These are phyloP conservation scores for Desmophyllum pertusum DNA, from an alignment of 92 coral and sea anemone species.

Conservation along the genomic window DNA sequence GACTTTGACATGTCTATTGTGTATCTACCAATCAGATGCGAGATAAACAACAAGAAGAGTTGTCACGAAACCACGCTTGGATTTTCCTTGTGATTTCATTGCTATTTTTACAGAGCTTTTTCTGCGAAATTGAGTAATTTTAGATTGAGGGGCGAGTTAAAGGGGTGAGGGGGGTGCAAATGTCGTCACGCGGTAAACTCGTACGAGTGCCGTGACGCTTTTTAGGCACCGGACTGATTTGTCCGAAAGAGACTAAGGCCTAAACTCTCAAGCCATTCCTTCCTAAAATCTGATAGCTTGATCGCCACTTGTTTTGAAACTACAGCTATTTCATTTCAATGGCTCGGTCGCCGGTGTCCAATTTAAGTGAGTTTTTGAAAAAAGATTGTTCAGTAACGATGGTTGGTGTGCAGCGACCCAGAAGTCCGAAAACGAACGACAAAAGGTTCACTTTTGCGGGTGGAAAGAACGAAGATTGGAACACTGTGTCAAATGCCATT, in stretches of 20 bases:
- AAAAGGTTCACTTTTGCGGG: constrained; percentile 69
- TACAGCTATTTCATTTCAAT: constrained; percentile 7
- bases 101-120: too few species aligned
- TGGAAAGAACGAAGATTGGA: constrained; percentile 83
- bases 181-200: background rate
- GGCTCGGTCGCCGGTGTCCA: constrained; percentile 85
- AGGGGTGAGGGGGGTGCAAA: too few species aligned
- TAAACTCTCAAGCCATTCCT: background rate
- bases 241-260: constrained; percentile 18
- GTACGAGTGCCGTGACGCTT: background rate
- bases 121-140: too few species aligned
- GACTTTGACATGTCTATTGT: too few species aligned
- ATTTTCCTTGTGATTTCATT: too few species aligned
- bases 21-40: too few species aligned
- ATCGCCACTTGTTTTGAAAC: background rate
- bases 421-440: constrained; percentile 75
- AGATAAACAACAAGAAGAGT: too few species aligned
- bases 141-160: too few species aligned
- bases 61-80: too few species aligned
- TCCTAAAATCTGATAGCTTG: background rate
- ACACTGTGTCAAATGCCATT: constrained; percentile 76
- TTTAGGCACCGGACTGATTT: background rate
- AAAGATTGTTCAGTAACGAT: constrained; percentile 64
- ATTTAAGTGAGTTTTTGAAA: constrained; percentile 82
- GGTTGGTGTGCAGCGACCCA: constrained; percentile 75